phyloP scores from a whole-genome alignment of 2,888 invertebrate species.

The Tachystola acroxantha region DNA sequence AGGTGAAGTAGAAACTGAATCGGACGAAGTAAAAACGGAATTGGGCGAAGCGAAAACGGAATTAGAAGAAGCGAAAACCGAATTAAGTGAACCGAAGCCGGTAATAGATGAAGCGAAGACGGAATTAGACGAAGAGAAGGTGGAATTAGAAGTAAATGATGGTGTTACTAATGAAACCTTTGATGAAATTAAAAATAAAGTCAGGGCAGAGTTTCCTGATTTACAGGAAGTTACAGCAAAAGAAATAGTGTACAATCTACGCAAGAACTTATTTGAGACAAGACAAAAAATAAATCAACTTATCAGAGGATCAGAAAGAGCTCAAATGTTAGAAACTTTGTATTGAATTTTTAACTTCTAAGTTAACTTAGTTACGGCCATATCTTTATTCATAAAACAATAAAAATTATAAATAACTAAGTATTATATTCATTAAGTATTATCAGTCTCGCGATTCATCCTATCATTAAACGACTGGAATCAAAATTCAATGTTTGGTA shows the following conservation, averaged over 20 bases:
- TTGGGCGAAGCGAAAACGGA: not conserved
- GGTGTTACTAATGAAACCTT: slow-evolving; percentile 14
- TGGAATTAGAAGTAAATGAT: slow-evolving; percentile 1
- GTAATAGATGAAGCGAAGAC: not conserved
- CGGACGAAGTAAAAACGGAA: slow-evolving; percentile 6
- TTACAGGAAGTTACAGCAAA: slow-evolving; percentile 19
- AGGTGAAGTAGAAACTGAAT: not conserved
- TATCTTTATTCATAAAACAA: no score
- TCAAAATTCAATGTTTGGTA: no score
- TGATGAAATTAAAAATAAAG: slow-evolving; percentile 20
- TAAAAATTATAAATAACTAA: no score
- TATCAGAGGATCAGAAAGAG: slow-evolving; percentile 18
- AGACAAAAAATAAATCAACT: slow-evolving; percentile 22
- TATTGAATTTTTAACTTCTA: not conserved
- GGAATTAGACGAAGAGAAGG: not conserved
- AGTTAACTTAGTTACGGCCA: no score
- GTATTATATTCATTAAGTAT: no score
- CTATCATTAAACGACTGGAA: no score
- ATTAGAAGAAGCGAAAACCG: not conserved
- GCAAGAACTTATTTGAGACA: slow-evolving; percentile 22
- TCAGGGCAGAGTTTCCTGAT: slow-evolving; percentile 22
- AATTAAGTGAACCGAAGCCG: no score
- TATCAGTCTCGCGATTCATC: no score
- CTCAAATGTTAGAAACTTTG: slow-evolving; percentile 10
- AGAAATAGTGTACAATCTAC: slow-evolving; percentile 24